These are phyloP conservation scores for Eupithecia abbreviata DNA, from an alignment of 2,888 invertebrate species.

Conservation along the genomic window DNA sequence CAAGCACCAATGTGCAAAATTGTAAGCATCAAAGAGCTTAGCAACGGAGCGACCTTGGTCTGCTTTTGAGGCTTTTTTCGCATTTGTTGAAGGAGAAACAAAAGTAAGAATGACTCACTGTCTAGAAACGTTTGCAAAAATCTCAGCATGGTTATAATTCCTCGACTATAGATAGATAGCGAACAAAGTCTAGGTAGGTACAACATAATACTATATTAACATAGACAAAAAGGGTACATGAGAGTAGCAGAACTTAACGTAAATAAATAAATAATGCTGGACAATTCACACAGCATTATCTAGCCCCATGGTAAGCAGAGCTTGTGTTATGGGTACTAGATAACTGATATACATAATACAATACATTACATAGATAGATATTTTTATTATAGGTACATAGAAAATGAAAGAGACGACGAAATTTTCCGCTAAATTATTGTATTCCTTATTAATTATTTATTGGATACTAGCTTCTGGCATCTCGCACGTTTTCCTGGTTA, in stretches of 20 bases:
- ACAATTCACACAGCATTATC: too few relatives aligned
- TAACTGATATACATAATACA: too few relatives aligned
- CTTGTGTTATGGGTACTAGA: too few relatives aligned
- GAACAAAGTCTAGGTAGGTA: too few relatives aligned
- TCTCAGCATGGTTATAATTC: neutral
- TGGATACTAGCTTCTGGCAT: too few relatives aligned
- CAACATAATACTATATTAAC: too few relatives aligned
- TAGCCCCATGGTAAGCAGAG: too few relatives aligned
- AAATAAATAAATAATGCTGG: too few relatives aligned
- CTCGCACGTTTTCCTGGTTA: too few relatives aligned
- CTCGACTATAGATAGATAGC: too few relatives aligned
- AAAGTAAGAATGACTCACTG: constrained; percentile 8
- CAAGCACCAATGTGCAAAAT: neutral
- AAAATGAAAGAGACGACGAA: neutral
- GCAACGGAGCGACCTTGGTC: neutral
- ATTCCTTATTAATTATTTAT: neutral
- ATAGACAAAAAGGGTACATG: neutral
- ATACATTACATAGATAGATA: too few relatives aligned
- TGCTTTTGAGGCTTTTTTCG: constrained; percentile 11
- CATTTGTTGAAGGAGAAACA: neutral
- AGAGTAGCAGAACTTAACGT: neutral
- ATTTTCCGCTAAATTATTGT: neutral
- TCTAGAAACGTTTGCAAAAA: neutral
- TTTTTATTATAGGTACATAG: too few relatives aligned
- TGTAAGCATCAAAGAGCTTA: constrained; percentile 3